Conservation (phyloP, 2,797 vertebrate genomes). For the Acanthurus lineatus region DNA sequence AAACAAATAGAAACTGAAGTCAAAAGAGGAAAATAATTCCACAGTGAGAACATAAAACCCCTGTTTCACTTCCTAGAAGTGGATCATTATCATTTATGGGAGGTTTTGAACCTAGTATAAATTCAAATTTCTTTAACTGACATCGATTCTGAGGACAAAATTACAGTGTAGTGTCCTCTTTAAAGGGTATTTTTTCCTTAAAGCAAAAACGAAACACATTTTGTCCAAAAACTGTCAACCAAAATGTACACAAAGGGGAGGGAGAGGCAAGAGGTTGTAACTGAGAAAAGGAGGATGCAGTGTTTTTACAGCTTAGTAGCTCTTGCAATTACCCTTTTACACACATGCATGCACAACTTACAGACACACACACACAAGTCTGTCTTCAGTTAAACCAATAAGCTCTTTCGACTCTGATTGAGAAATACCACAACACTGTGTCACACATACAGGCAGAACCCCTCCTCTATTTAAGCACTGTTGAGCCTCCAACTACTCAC, state of each 20-base stretch:
- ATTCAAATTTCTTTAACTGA: neutral
- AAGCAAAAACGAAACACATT: neutral
- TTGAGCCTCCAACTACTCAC: slow-evolving; percentile 41
- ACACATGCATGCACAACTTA: neutral
- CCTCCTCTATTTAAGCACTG: slow-evolving; percentile 61
- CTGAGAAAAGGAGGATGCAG: too few relatives aligned
- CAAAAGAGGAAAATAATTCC: neutral
- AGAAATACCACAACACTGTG: slow-evolving; percentile 73
- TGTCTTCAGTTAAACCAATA: slow-evolving; percentile 64
- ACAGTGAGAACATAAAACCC: neutral
- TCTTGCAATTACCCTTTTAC: neutral
- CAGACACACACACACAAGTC: slow-evolving; percentile 15
- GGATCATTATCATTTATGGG: neutral
- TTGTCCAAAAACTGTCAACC: too few relatives aligned
- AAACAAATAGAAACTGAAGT: neutral
- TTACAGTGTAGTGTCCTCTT: neutral
- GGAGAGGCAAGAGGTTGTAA: too few relatives aligned
- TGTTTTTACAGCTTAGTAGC: slow-evolving; percentile 70
- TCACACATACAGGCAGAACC: slow-evolving; percentile 55
- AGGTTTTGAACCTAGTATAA: neutral
- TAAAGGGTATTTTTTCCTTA: neutral
- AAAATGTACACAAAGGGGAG: too few relatives aligned
- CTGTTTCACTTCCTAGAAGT: neutral
- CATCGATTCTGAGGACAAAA: neutral
- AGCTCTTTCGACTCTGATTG: slow-evolving; percentile 64